Evolutionary conservation across 2,797 vertebrate genomes (phyloP).

Genomic region (Cynopterus sphinx): DNA sequence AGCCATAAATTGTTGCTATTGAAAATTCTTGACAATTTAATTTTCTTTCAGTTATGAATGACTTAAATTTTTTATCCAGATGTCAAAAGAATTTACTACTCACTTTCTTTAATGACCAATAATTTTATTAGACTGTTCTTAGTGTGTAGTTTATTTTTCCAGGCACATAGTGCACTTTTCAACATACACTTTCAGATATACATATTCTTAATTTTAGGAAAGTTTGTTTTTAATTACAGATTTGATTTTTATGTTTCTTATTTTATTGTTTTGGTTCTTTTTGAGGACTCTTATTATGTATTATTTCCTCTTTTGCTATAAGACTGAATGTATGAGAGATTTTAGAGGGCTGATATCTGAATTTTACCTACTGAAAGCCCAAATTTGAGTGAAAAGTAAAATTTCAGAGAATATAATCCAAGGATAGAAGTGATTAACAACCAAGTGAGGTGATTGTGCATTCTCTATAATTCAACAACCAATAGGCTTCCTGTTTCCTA

Average conservation of each 20-base stretch:
- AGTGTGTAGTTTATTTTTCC: not conserved
- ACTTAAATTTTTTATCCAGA: not conserved
- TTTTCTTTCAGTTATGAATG: conserved; percentile 21
- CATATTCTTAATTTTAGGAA: not conserved
- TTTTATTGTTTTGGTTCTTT: not conserved
- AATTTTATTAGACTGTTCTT: not conserved
- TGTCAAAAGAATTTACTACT: not conserved
- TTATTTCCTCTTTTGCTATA: conserved; percentile 22
- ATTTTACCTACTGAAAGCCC: not conserved
- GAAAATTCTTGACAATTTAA: not conserved
- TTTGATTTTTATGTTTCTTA: not conserved
- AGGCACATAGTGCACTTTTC: not conserved
- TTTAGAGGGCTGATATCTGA: not conserved
- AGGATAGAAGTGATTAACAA: not conserved
- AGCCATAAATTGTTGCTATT: not conserved
- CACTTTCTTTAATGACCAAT: not conserved
- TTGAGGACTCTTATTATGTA: not conserved
- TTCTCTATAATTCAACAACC: not conserved
- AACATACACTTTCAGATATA: not conserved
- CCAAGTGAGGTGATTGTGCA: not conserved
- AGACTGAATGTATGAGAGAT: not conserved
- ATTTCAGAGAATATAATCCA: not conserved
- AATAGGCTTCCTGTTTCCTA: not conserved
- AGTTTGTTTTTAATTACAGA: not conserved
- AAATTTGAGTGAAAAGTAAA: not conserved